phyloP scores from a whole-genome alignment of 1,140 invertebrate species.

The Heliconius melpomene region DNA sequence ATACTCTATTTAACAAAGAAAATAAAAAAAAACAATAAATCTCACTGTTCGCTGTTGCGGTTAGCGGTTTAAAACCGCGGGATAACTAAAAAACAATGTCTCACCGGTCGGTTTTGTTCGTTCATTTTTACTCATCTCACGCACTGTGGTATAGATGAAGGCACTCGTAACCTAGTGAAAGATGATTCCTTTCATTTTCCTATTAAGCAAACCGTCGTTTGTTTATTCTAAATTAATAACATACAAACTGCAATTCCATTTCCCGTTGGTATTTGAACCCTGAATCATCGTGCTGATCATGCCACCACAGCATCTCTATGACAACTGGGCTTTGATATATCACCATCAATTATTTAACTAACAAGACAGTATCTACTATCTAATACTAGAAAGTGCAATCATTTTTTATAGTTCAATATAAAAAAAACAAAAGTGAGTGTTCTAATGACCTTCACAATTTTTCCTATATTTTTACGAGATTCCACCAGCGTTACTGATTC shows the following conservation, averaged over 20 bases:
- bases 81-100: not conserved
- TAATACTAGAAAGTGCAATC: not conserved
- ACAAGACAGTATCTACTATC: not conserved
- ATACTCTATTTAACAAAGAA: not conserved
- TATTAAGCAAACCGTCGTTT: not conserved
- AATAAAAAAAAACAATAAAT: not conserved
- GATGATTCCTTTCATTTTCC: not conserved
- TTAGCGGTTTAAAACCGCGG: not conserved
- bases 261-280: not conserved
- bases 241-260: not conserved
- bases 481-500: not conserved
- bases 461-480: constrained; percentile 15
- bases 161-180: not conserved
- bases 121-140: not conserved
- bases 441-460: constrained; percentile 17
- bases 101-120: not conserved
- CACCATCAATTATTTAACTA: not conserved
- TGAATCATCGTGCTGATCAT: too few relatives aligned
- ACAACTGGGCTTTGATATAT: too few relatives aligned
- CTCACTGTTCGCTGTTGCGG: not conserved
- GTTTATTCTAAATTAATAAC: not conserved
- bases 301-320: too few relatives aligned
- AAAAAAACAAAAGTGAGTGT: constrained; percentile 5
- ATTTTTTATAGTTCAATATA: constrained; percentile 1
- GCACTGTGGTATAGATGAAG: not conserved